Evolutionary conservation across 1,140 invertebrate genomes (phyloP), one percentile per base, ranked within the genome.

Genomic region (Meteorus sp.): DNA sequence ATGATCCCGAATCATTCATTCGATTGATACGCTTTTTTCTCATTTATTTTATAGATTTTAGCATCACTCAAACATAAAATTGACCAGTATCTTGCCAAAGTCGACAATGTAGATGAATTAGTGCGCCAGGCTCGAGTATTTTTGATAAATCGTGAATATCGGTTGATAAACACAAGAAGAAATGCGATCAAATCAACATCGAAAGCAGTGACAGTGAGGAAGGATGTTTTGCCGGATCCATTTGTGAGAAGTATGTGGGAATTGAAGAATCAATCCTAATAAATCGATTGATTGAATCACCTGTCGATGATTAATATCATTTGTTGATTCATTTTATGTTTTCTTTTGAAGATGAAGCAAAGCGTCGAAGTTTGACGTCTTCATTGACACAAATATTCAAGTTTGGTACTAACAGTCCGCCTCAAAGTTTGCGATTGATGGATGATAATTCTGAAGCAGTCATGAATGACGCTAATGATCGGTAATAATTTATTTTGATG

Each of bases 1-100:
- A 45, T 37, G 1, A 3, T 31, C 43, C 27, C 20, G 25, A 17
- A 31, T 31, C 11, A 43, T 47, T 13, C 0, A 22, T 52, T 33
- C 2, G 19, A 50, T 25, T 59, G 60, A 17, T 51, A 43, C 22
- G 39, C 57, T 58, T 17, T 60, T 59, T 13, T 50, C 55, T 65
- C 56, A 51, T 63, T 67, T 79, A 78, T 3, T n/a, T n/a, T 9
- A 9, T 66, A 93, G 91, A 88, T 91, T 62, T 81, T 93, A 65
- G 88, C 85, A 61, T 90, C 88, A 64, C 82, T 95, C n/a, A 92
- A 93, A 68, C 89, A 92, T 60, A 91, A 91, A 77, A 86, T 95
- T 57, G 93, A 95, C 75, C 85, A 87, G 52, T 86, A 88, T 73
- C 83, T 93, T 44, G 84, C 80, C 0, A 87, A 86, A n/a, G 81